Conservation (phyloP, 1,140 invertebrate genomes). For the Ceratina japonica region DNA sequence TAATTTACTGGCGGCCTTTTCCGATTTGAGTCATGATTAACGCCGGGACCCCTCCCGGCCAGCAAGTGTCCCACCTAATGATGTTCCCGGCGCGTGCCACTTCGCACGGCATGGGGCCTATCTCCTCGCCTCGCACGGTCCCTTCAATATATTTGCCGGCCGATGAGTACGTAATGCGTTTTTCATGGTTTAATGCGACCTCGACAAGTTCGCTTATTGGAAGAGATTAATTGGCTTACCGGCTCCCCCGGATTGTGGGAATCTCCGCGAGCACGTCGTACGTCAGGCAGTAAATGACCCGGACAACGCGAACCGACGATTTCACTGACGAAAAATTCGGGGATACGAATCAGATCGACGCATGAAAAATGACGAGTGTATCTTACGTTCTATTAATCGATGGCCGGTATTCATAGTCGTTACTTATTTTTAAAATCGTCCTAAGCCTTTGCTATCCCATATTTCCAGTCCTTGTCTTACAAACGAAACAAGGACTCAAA, state of each 20-base stretch:
- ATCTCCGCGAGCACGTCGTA: conserved; percentile 10
- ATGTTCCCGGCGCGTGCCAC: conserved; percentile 77
- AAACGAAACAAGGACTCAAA: no score
- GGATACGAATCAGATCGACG: no score
- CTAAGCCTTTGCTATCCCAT: no score
- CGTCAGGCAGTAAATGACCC: conserved; percentile 22
- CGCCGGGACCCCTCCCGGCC: conserved; percentile 42
- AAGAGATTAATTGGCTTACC: conserved; percentile 76
- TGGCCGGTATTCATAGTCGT: no score
- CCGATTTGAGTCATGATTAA: conserved; percentile 49
- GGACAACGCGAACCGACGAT: not conserved
- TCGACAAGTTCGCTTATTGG: conserved; percentile 66
- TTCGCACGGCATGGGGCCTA: conserved; percentile 68
- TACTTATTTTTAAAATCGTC: no score
- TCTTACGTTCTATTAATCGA: no score
- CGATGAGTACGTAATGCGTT: conserved; percentile 65
- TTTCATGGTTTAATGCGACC: conserved; percentile 53
- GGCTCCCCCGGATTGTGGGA: conserved; percentile 42
- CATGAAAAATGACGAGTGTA: no score
- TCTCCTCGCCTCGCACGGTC: conserved; percentile 49
- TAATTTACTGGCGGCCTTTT: conserved; percentile 25
- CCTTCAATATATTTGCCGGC: conserved; percentile 62
- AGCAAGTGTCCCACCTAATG: conserved; percentile 79
- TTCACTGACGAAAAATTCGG: no score
- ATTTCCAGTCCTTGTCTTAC: no score